Base-by-base conservation (phyloP, 2,113 vertebrate genomes). In the Brachyhypopomus gauderio region DNA sequence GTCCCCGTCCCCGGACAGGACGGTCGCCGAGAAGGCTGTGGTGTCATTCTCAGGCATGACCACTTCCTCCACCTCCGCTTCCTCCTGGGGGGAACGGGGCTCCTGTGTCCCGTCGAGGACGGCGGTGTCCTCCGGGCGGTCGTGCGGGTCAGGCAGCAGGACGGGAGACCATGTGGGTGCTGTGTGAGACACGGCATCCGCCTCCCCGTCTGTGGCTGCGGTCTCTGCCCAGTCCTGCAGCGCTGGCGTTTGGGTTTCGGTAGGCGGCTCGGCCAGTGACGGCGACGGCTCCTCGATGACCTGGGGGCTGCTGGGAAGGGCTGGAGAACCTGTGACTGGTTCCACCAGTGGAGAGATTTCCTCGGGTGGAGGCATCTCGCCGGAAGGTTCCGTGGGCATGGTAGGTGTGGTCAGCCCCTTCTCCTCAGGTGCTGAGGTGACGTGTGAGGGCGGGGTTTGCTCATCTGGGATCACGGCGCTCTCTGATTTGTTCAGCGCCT, bases 1-100 rank as follows among this genome's bases (percentile, higher is more conserved):
- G 89, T 98, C 97, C 0, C 97, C 97, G 25, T 98, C 97, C 59
- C 97, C 97, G 36, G 97, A 99, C 63, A 99, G 92, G 87, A 98
- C 90, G 38, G 95, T 94, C 63, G 95, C 95, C 76, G 96, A 98
- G 89, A 95, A 96, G 5, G 95, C 84, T 36, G 94, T 90, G 0
- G 90, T 93, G 81, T 98, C 95, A 20, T 96, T 97, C 89, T 96
- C 96, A 17, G 86, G 84, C 55, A 86, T 85, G 12, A 30, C 56
- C 52, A n/a, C 0, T 4, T 80, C 84, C 48, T 64, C 71, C 11
- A 89, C 86, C 1, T 85, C 87, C 0, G 7, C 80, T 60, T 93
- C 89, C 36, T 93, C 87, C 82, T 91, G 88, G 27, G 91, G 77
- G 93, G 93, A 92, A 77, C 93, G 87, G 69, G 91, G 91, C 8